Conservation (phyloP, 2,888 invertebrate species). For the Macropis europaea region DNA sequence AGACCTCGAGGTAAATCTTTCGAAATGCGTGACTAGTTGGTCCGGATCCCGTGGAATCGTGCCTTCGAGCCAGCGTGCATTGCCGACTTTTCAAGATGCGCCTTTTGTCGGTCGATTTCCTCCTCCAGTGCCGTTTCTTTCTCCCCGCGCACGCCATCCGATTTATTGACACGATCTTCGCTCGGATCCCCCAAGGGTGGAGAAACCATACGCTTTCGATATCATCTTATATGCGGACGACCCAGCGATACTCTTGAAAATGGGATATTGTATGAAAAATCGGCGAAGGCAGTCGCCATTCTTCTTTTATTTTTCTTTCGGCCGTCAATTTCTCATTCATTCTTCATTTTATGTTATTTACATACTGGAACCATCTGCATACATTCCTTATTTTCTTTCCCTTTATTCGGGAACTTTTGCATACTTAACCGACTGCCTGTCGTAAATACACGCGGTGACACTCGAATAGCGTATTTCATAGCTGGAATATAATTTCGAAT, state of each 20-base stretch:
- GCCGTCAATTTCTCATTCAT: slow-evolving; percentile 27
- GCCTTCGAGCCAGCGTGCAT: slow-evolving; percentile 36
- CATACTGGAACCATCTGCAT: slow-evolving; percentile 17
- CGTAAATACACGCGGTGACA: no score
- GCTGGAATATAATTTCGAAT: no score
- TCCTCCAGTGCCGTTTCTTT: slow-evolving; percentile 17
- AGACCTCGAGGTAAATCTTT: slow-evolving; percentile 25
- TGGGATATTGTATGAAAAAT: slow-evolving; percentile 32
- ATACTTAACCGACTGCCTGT: no score
- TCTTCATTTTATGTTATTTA: slow-evolving; percentile 24
- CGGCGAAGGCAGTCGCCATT: slow-evolving; percentile 6
- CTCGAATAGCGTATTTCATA: no score
- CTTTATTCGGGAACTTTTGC: no score
- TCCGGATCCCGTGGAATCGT: slow-evolving; percentile 30
- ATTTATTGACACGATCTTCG: slow-evolving; percentile 53
- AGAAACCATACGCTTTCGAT: slow-evolving; percentile 46
- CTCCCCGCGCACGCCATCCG: slow-evolving; percentile 45
- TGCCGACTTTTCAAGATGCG: slow-evolving; percentile 20
- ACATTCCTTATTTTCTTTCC: no score
- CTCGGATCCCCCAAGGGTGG: slow-evolving; percentile 34
- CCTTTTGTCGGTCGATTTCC: slow-evolving; percentile 20
- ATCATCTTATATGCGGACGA: slow-evolving; percentile 46
- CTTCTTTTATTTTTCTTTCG: no score
- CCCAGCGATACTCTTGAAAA: slow-evolving; percentile 10
- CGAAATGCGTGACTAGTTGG: slow-evolving; percentile 46